These are phyloP conservation scores for Brachionus rotundiformis DNA, from an alignment of 1,140 invertebrate species.

Conservation along the genomic window DNA sequence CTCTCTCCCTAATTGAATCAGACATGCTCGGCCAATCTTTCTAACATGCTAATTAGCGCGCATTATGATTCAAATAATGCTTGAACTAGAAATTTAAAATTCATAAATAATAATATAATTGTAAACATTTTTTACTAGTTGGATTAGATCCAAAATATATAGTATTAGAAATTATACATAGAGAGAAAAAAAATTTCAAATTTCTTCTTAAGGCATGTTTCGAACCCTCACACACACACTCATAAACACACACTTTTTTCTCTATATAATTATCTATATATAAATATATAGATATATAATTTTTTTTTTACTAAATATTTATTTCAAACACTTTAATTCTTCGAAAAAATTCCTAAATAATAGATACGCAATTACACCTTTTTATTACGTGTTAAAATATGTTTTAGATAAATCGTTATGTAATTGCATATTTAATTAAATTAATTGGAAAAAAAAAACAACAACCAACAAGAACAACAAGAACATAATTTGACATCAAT, in stretches of 20 bases:
- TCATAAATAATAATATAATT: conserved; percentile 23
- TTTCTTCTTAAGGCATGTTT: neutral
- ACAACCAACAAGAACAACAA: neutral
- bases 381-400: neutral
- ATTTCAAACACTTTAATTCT: neutral
- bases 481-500: too few relatives aligned
- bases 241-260: neutral
- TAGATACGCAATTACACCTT: conserved; percentile 3
- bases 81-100: conserved; percentile 16
- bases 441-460: neutral
- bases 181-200: neutral
- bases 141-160: conserved; percentile 29
- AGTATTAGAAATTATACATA: neutral
- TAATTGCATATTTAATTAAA: neutral
- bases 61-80: neutral
- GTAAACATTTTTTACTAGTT: conserved; percentile 37
- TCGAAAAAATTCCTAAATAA: neutral
- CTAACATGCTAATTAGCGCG: neutral
- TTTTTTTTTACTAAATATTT: neutral
- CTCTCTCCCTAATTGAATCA: neutral
- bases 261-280: too few relatives aligned
- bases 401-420: neutral
- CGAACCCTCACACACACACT: neutral
- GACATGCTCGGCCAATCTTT: neutral
- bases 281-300: neutral